Evolutionary conservation across 1,140 invertebrate genomes (phyloP).

Genomic region (Leptoteleia sp.): DNA sequence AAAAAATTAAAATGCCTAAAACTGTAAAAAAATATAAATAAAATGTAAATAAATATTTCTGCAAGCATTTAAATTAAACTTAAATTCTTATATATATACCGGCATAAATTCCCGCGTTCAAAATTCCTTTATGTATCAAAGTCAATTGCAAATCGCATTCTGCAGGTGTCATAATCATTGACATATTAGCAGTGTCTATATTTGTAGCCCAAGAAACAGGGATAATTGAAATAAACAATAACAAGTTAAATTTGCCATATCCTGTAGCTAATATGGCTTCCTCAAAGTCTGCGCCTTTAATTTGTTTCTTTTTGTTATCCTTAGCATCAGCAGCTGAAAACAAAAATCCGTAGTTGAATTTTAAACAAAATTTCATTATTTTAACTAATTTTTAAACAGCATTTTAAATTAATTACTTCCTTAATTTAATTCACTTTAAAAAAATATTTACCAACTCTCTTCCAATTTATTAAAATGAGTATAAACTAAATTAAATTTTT

Average conservation of each 20-base stretch:
- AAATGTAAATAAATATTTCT: too few species aligned
- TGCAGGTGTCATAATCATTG: conserved; percentile 86
- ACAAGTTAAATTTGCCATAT: conserved; percentile 85
- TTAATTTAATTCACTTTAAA: too few species aligned
- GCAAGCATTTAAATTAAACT: too few species aligned
- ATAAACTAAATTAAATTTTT: too few species aligned
- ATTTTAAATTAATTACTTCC: too few species aligned
- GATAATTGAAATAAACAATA: conserved; percentile 83
- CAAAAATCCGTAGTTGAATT: conserved; percentile 1
- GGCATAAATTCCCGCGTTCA: conserved; percentile 85
- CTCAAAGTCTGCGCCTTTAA: conserved; percentile 83
- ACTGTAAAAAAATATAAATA: too few species aligned
- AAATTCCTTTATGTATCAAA: conserved; percentile 85
- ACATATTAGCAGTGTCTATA: conserved; percentile 85
- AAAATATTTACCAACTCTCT: too few species aligned
- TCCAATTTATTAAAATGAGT: too few species aligned
- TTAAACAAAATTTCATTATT: too few species aligned
- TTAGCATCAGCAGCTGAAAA: conserved; percentile 10
- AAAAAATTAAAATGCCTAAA: too few species aligned
- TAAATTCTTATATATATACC: conserved; percentile 83
- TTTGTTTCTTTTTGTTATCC: conserved; percentile 48
- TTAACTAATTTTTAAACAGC: too few species aligned
- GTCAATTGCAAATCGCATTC: conserved; percentile 86
- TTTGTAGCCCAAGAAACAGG: conserved; percentile 85
- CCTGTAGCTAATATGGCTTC: conserved; percentile 83